Base-by-base conservation (phyloP, 2,888 invertebrate genomes). In the Anaspis maculata region DNA sequence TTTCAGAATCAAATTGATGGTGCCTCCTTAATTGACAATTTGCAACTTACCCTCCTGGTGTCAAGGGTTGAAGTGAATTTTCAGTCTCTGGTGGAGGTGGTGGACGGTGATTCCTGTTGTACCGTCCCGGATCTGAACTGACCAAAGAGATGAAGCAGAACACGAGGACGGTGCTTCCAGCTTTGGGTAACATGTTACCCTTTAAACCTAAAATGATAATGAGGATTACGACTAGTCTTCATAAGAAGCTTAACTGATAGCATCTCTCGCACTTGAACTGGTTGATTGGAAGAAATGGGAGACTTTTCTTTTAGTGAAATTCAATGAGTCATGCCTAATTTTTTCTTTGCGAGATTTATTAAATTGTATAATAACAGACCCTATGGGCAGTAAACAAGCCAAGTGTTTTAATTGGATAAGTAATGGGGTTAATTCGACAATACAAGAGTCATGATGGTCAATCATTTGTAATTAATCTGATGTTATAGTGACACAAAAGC, bases 41-140 rank as follows among this genome's bases (percentile, higher is more conserved):
- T n/a, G n/a, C 9, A 19, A 42, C 52, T 52, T 41, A 52, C 54
- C 54, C 54, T 42, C 52, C 54, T 25, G 54, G 52, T 26, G 48
- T 43, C 25, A 51, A 42, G 19, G 49, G 46, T 28, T 46, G 46
- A 26, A 44, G 32, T 6, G 40, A 37, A 27, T 48, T 52, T 19
- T 48, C 49, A 27, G 45, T 40, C 22, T 49, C 47, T 27, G 38
- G 46, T 7, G 19, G 9, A 19, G 32, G 15, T n/a, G 30, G 25
- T 24, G 40, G 41, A n/a, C 37, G 40, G 32, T 39, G 25, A 30
- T 35, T 36, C 15, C 36, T 36, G 25, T 22, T 30, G 11, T 32
- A 25, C 21, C 40, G 28, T 7, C 13, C 27, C 22, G 32, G 25
- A 1, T 33, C 37, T 9, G 30, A 29, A 22, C 28, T n/a, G 15